Evolutionary conservation across 2,888 invertebrate species (phyloP).

Genomic region (Megamerina dolium): DNA sequence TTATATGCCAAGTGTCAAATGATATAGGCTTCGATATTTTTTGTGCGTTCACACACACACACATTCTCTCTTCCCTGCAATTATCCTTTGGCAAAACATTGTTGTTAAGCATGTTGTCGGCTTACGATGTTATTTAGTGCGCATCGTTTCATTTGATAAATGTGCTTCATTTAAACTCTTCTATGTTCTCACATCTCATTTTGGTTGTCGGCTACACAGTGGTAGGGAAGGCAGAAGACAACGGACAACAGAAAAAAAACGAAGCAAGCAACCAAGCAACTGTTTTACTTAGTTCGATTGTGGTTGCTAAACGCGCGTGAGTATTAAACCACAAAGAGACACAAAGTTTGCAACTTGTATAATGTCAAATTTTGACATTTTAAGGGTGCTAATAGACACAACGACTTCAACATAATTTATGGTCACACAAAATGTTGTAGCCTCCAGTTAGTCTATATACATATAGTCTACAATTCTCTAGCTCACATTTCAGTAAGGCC

Average conservation of each 20-base stretch:
- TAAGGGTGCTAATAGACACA: conserved; percentile 22
- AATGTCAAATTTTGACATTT: conserved; percentile 17
- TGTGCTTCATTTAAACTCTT: conserved; percentile 15
- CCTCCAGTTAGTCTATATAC: no score
- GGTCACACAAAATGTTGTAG: background rate
- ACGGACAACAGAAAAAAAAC: background rate
- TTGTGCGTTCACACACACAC: no score
- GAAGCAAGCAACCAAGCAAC: background rate
- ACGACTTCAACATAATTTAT: conserved; percentile 17
- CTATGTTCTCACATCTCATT: conserved; percentile 13
- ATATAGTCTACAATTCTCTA: no score
- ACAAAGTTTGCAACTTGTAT: conserved; percentile 15
- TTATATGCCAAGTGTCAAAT: no score
- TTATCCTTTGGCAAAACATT: no score
- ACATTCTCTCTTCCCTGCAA: no score
- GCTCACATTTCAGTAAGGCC: no score
- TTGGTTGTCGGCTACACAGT: no score
- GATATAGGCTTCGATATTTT: no score
- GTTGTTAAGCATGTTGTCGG: conserved; percentile 5
- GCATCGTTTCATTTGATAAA: conserved; percentile 18
- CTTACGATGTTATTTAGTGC: conserved; percentile 11
- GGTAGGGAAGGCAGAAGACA: no score
- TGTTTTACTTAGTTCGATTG: no score
- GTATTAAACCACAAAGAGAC: conserved; percentile 15
- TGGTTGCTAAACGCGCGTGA: conserved; percentile 8